Percentiles rank a stretch among this genome's conserved stretches.
Evolutionary conservation across 1,140 invertebrate genomes (phyloP).

Genomic region (Argopecten irradians): DNA sequence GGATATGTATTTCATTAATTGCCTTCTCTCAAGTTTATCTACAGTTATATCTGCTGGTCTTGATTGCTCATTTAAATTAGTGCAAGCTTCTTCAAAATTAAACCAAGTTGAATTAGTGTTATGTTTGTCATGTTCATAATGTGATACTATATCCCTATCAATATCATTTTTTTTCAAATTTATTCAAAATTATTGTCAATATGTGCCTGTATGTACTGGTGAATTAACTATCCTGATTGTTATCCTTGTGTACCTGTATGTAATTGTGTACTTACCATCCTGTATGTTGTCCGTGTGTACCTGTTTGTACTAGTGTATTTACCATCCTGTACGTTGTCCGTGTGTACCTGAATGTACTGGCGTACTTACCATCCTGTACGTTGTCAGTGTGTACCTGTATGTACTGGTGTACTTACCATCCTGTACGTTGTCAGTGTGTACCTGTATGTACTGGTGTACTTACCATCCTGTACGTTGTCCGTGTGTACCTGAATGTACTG

Average conservation of each 20-base stretch:
- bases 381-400: not conserved
- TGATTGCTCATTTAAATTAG: too few relatives aligned
- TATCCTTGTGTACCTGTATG: not conserved
- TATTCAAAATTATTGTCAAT: too few relatives aligned
- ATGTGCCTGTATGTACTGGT: not conserved
- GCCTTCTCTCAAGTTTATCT: too few relatives aligned
- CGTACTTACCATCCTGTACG: not conserved
- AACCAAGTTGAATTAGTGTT: too few relatives aligned
- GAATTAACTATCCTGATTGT: not conserved
- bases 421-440: not conserved
- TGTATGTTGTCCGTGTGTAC: too few relatives aligned
- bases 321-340: not conserved
- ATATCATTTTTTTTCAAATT: too few relatives aligned
- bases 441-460: slow-evolving; percentile 7
- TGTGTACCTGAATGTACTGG: not conserved
- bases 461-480: not conserved
- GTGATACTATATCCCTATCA: too few relatives aligned
- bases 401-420: not conserved
- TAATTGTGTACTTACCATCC: not conserved
- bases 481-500: slow-evolving; percentile 1
- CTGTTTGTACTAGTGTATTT: not conserved
- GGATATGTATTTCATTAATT: too few relatives aligned
- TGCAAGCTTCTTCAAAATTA: too few relatives aligned
- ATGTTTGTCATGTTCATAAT: too few relatives aligned
- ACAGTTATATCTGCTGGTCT: too few relatives aligned